phyloP scores from a whole-genome alignment of 2,113 vertebrate species.

The Rhombomys opimus region DNA sequence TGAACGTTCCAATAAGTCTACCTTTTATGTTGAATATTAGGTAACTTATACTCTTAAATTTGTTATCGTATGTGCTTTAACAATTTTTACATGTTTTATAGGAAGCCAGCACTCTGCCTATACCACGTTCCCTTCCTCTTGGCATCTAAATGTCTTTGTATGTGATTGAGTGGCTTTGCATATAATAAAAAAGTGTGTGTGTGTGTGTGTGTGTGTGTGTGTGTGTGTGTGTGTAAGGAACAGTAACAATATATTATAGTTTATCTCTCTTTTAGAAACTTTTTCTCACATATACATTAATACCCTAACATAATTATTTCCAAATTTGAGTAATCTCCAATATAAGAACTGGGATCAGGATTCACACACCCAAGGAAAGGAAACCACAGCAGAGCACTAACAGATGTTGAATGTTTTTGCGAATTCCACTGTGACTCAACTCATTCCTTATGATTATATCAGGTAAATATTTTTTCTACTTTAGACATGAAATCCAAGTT shows the following conservation, averaged over 20 bases:
- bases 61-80: too few species aligned
- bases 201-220: neutral
- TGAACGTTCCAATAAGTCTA: too few species aligned
- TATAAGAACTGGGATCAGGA: neutral
- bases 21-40: too few species aligned
- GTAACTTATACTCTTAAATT: too few species aligned
- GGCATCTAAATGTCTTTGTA: too few species aligned
- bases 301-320: neutral
- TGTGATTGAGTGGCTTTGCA: too few species aligned
- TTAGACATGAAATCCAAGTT: neutral
- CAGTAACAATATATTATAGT: neutral
- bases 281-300: slow-evolving; percentile 18
- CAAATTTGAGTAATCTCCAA: neutral
- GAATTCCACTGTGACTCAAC: neutral
- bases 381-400: neutral
- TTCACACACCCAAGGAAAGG: neutral
- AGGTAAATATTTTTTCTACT: neutral
- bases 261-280: slow-evolving; percentile 9
- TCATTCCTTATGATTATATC: neutral
- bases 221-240: neutral
- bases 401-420: neutral
- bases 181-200: neutral
- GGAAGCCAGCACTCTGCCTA: too few species aligned
- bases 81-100: too few species aligned
- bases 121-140: too few species aligned